Conservation (phyloP, 2,113 vertebrate species). For the Aphelocoma coerulescens region DNA sequence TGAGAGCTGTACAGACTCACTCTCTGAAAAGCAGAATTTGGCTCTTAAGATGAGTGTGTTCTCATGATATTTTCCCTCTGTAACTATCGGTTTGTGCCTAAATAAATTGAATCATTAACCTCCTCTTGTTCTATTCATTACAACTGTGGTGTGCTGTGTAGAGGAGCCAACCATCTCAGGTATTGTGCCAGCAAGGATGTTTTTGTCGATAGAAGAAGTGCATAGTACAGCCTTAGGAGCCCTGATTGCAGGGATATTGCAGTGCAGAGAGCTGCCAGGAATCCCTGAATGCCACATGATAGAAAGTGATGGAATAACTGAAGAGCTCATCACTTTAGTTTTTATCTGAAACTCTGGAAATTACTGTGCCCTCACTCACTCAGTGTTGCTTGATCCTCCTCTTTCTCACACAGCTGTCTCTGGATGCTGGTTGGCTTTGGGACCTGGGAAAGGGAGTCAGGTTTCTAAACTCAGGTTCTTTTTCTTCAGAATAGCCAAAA, state of each 20-base stretch:
- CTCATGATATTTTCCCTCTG: constrained; percentile 33
- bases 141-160: neutral
- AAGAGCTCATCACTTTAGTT: neutral
- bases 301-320: neutral
- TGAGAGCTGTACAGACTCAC: neutral
- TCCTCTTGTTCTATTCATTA: constrained; percentile 34
- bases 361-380: neutral
- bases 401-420: neutral
- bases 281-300: neutral
- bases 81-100: constrained; percentile 13
- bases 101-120: constrained; percentile 44
- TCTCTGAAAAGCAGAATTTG: neutral
- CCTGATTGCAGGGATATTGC: neutral
- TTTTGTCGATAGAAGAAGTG: neutral
- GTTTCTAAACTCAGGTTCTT: neutral
- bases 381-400: neutral
- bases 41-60: neutral
- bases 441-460: neutral
- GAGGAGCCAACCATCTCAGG: neutral
- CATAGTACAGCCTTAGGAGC: neutral
- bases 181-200: neutral
- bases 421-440: constrained; percentile 23
- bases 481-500: neutral
- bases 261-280: neutral
- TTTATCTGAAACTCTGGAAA: constrained; percentile 15